Evolutionary conservation across 2,888 invertebrate species (phyloP).

Genomic region (Doris montereyensis): DNA sequence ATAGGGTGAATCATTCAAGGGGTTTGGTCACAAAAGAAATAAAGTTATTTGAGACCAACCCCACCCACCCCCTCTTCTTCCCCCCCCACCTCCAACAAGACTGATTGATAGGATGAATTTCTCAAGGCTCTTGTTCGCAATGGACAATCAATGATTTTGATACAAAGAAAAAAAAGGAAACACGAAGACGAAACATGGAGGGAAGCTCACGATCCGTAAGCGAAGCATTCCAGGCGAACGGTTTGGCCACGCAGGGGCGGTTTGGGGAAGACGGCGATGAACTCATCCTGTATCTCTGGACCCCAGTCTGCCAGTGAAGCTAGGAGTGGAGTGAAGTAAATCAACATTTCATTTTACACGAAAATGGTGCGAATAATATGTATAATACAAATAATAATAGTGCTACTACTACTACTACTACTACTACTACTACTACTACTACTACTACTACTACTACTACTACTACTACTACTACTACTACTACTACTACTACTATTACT

Average conservation of each 20-base stretch:
- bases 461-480: not conserved
- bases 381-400: not conserved
- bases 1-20: no score
- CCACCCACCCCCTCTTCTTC: no score
- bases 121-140: not conserved
- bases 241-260: slow-evolving; percentile 92
- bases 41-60: no score
- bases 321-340: no score
- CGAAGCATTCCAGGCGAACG: slow-evolving; percentile 93
- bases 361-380: no score
- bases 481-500: not conserved
- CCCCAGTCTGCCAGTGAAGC: slow-evolving; percentile 60
- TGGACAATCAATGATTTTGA: not conserved
- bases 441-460: not conserved
- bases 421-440: not conserved
- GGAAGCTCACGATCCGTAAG: slow-evolving; percentile 88
- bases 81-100: no score
- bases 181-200: not conserved
- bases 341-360: no score
- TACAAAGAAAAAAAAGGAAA: not conserved
- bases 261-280: slow-evolving; percentile 95
- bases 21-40: no score
- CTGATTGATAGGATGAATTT: not conserved
- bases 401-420: not conserved
- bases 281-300: slow-evolving; percentile 91